Base-by-base conservation (phyloP, 2,113 vertebrate species). In the Gracilinanus agilis region DNA sequence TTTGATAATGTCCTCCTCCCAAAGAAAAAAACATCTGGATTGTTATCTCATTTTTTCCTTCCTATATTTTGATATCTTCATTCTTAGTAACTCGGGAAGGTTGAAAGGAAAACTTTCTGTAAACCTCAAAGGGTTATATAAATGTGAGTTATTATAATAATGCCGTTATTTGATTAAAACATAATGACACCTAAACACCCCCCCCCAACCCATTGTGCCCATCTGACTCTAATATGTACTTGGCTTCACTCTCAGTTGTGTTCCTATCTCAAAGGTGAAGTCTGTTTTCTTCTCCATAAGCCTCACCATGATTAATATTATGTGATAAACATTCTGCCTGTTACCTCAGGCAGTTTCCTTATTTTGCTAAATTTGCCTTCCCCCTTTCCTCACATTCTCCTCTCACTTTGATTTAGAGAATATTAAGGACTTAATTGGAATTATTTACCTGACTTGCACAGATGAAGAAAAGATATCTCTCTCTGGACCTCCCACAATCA, bases 241-340 rank as follows among this genome's bases (percentile, higher is more conserved):
- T 3, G 24, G 90, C 34, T 91, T 49, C 53, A 95, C 92, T 40
- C 54, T 7, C 11, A 97, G 54, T 90, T n/a, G 55, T 7, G n/a
- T 92, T 44, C 93, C 92, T 1, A 34, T 95, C 95, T 95, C 95
- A 95, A 96, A 94, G 93, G 40, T 61, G 44, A n/a, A 58, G 49
- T 88, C 67, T 90, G 23, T 24, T 40, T 83, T 0, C 4, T 96
- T 27, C 90, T 92, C 61, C 9, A 3, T 3, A 44, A 67, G 10
- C 27, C 92, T 91, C 96, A 96, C 93, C 93, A 96, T 95, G 96
- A 55, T 25, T 55, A 53, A 94, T 19, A 89, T 90, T 93, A 96
- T n/a, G 67, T 49, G 91, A 4, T 34, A 96, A 97, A 97, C 91
- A 27, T 16, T 67, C 29, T 92, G 44, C 91, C 89, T 94, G 56